A percentile compares a stretch with the other conserved stretches of the same genome.
Evolutionary conservation across 2,113 vertebrate genomes (phyloP).

Genomic region (Crotalus tigris): DNA sequence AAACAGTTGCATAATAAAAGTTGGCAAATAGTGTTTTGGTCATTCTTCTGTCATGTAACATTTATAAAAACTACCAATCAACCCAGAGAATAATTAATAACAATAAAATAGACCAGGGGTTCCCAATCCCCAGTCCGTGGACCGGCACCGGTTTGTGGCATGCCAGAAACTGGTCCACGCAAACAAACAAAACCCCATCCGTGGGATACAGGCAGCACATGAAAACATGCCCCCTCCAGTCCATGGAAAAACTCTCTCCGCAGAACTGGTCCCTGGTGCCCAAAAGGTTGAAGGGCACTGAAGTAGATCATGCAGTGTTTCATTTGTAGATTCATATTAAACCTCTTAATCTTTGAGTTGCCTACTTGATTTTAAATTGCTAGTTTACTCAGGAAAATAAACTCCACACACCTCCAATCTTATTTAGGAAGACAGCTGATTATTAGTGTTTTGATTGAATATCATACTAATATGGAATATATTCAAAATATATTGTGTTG

Average conservation of each 20-base stretch:
- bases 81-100: slow-evolving; percentile 61
- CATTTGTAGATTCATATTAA: slow-evolving; percentile 66
- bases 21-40: slow-evolving; percentile 34
- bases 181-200: too few relatives aligned
- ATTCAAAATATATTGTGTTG: slow-evolving; percentile 56
- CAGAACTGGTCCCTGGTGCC: too few relatives aligned
- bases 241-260: too few relatives aligned
- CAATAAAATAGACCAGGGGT: slow-evolving; percentile 56
- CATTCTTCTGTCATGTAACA: slow-evolving; percentile 45
- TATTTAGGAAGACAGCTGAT: too few relatives aligned
- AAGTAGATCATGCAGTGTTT: slow-evolving; percentile 36
- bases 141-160: too few relatives aligned
- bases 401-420: too few relatives aligned
- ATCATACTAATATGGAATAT: slow-evolving; percentile 62
- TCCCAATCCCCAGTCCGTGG: too few relatives aligned
- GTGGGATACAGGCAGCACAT: too few relatives aligned
- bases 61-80: slow-evolving; percentile 40
- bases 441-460: slow-evolving; percentile 50
- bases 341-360: slow-evolving; percentile 72
- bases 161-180: too few relatives aligned
- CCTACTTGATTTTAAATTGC: slow-evolving; percentile 54
- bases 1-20: slow-evolving; percentile 20
- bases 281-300: too few relatives aligned
- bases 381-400: too few relatives aligned
- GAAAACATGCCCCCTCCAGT: too few relatives aligned